Base-by-base conservation (phyloP, 1,140 invertebrate genomes). In the Adoxophyes honmai region DNA sequence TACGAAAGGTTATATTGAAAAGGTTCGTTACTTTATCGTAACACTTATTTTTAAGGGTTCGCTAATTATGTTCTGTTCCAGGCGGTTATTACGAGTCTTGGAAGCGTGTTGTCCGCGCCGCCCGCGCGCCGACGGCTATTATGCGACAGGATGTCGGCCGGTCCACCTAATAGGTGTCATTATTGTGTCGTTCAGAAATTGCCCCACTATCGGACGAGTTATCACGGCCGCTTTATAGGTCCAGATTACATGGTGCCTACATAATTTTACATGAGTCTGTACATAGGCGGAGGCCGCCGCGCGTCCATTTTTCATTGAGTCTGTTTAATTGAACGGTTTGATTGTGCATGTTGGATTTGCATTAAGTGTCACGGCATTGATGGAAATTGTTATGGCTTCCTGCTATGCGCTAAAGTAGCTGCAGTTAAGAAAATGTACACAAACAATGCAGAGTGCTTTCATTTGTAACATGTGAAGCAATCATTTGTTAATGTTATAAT, bases 121-220 rank as follows among this genome's bases (percentile, higher is more conserved):
- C n/a, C 67, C 62, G 62, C 67, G 64, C 73, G 65, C 53, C 71
- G 42, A 16, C 69, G 61, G 71, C 60, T 71, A 81, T 86, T 85
- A 82, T 78, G 84, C 84, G 84, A 84, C 84, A 86, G 81, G 79
- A 81, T 72, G 78, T 68, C 64, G 78, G 57, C 36, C 66, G 67
- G 55, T 69, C 69, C 57, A 58, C 71, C 57, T 87, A 87, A 87
- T 87, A 84, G 81, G 71, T 87, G 84, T 87, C 84, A 87, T 87
- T 87, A 86, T 67, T 65, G 73, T 78, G 80, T 79, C 78, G 81
- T 75, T 77, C 78, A 79, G 81, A 85, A 87, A 87, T 87, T 87
- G 78, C 81, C 78, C 71, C 68, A 82, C 81, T 87, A 87, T 87
- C 84, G 76, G 75, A 78, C 67, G 77, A 80, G 76, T 73, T 83